Conservation (phyloP, 2,888 invertebrate species). For the Protonemura montana region DNA sequence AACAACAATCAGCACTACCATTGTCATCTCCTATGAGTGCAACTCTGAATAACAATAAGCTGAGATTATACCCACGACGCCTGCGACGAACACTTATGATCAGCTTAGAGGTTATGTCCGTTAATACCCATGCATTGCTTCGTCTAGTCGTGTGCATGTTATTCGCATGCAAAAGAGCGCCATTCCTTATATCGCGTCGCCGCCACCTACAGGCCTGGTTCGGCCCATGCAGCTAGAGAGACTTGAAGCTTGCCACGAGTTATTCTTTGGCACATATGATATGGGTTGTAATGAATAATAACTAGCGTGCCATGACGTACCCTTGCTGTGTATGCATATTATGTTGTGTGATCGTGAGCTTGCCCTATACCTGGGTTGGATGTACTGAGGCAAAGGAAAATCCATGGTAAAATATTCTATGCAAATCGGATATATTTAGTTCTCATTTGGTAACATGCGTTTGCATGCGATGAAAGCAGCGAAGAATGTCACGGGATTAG, state of each 20-base stretch:
- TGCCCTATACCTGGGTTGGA: not conserved
- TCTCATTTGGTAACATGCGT: not conserved
- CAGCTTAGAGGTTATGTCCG: not conserved
- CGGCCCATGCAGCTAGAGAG: not conserved
- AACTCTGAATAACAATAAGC: not conserved
- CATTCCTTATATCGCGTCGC: not conserved
- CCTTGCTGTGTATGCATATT: not conserved
- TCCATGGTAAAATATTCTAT: not conserved
- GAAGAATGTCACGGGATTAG: not conserved
- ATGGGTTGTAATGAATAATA: not conserved
- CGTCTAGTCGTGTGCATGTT: not conserved
- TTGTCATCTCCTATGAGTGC: not conserved
- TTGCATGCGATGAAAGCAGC: not conserved
- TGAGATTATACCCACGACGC: not conserved
- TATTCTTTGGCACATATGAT: not conserved
- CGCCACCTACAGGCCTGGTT: not conserved
- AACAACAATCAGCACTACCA: not conserved
- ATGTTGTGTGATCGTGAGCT: not conserved
- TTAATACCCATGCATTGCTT: not conserved
- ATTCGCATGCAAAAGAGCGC: not conserved
- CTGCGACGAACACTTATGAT: not conserved
- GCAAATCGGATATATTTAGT: conserved; percentile 7
- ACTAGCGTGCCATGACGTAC: not conserved
- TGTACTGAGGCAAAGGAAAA: not conserved
- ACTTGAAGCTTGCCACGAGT: not conserved